These are phyloP conservation scores for Aporophyla nigra DNA, from an alignment of 2,888 invertebrate species.

Conservation along the genomic window DNA sequence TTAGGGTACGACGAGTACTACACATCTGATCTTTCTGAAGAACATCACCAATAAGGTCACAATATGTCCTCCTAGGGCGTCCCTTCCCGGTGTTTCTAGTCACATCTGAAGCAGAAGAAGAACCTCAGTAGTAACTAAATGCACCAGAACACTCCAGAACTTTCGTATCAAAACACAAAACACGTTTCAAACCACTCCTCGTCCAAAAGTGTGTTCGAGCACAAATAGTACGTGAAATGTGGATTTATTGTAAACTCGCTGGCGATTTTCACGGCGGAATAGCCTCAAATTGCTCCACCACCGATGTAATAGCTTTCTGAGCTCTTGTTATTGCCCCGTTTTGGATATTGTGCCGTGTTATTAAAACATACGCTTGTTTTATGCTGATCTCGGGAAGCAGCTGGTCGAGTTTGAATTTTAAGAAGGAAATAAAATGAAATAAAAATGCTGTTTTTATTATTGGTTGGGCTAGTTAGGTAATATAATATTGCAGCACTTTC, in stretches of 20 bases:
- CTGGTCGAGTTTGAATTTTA: slow-evolving; percentile 44
- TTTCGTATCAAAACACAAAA: slow-evolving; percentile 29
- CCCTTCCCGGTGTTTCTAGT: too few relatives aligned
- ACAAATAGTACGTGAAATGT: slow-evolving; percentile 63
- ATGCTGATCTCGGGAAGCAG: slow-evolving; percentile 48
- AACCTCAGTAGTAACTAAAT: background rate
- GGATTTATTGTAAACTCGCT: slow-evolving; percentile 74
- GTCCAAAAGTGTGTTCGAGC: slow-evolving; percentile 54
- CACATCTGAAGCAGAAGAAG: too few relatives aligned
- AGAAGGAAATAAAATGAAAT: background rate
- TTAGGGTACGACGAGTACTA: too few relatives aligned
- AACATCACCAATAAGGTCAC: too few relatives aligned
- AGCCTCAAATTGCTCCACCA: slow-evolving; percentile 71
- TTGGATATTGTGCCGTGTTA: slow-evolving; percentile 71
- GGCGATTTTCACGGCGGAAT: slow-evolving; percentile 75
- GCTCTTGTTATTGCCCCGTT: slow-evolving; percentile 74
- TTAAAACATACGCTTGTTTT: slow-evolving; percentile 64
- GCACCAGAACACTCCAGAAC: background rate
- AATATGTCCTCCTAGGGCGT: too few relatives aligned
- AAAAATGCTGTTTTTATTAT: too few relatives aligned
- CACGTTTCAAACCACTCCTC: slow-evolving; percentile 15
- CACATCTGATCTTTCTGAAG: too few relatives aligned
- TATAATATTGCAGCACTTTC: too few relatives aligned
- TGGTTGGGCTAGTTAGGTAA: too few relatives aligned
- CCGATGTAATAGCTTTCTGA: slow-evolving; percentile 75